These are phyloP conservation scores for Nyctereutes procyonoides DNA, from an alignment of 2,113 vertebrate species.

Conservation along the genomic window DNA sequence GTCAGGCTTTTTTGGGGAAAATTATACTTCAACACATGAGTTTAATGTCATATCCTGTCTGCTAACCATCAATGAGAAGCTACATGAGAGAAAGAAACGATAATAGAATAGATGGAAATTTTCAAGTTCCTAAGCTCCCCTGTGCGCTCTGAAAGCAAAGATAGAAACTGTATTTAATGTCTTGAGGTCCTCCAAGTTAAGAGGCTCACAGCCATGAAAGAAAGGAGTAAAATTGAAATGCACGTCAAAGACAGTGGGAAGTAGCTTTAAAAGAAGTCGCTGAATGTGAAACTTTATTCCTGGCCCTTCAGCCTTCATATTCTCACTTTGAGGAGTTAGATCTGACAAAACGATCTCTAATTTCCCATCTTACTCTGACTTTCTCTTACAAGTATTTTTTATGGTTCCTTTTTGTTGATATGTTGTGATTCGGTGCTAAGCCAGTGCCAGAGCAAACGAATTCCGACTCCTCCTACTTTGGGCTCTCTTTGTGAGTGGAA, in stretches of 20 bases:
- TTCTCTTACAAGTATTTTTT: neutral
- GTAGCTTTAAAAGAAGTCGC: neutral
- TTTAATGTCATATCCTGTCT: neutral
- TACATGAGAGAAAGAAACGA: neutral
- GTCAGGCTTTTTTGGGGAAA: neutral
- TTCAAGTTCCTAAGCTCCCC: neutral
- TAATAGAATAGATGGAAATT: neutral
- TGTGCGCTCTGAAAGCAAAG: neutral
- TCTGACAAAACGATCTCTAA: neutral
- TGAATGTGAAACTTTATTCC: neutral
- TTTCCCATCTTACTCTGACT: constrained; percentile 3
- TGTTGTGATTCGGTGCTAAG: neutral
- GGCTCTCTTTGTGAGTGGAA: neutral
- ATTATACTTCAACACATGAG: neutral
- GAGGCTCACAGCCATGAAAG: neutral
- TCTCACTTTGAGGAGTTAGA: neutral
- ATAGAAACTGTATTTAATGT: neutral
- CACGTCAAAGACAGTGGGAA: neutral
- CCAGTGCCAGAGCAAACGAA: neutral
- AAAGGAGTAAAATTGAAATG: neutral
- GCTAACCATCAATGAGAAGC: neutral
- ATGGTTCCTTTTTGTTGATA: neutral
- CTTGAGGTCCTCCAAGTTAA: neutral
- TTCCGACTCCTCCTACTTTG: neutral
- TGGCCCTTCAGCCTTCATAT: neutral